phyloP scores from a whole-genome alignment of 2,113 vertebrate species.

The Phodopus roborovskii region DNA sequence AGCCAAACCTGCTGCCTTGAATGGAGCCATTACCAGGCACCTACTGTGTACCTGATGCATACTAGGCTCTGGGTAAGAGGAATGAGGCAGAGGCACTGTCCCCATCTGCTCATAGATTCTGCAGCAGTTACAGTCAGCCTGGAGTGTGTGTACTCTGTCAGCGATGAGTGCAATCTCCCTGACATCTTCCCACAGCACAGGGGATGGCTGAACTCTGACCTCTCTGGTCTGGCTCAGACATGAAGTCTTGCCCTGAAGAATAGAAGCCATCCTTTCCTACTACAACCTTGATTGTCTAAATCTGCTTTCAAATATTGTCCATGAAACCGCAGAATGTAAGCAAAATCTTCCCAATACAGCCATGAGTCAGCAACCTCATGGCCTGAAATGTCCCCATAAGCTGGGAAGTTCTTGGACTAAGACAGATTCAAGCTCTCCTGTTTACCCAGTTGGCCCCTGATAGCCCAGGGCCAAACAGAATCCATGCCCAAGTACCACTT shows the following conservation, averaged over 20 bases:
- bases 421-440: neutral
- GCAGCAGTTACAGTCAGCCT: rapidly evolving
- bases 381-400: neutral
- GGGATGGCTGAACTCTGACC: rapidly evolving
- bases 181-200: rapidly evolving
- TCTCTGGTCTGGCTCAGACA: neutral
- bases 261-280: rapidly evolving
- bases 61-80: no score
- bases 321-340: rapidly evolving
- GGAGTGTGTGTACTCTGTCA: rapidly evolving
- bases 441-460: neutral
- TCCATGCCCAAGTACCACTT: rapidly evolving
- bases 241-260: rapidly evolving
- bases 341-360: neutral
- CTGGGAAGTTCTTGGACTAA: neutral
- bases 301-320: neutral
- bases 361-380: rapidly evolving
- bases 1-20: rapidly evolving
- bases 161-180: rapidly evolving
- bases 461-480: neutral
- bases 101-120: rapidly evolving
- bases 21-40: rapidly evolving
- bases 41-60: no score
- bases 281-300: rapidly evolving
- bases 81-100: rapidly evolving